Conservation (phyloP, 1,140 invertebrate species). For the Mercenaria mercenaria region DNA sequence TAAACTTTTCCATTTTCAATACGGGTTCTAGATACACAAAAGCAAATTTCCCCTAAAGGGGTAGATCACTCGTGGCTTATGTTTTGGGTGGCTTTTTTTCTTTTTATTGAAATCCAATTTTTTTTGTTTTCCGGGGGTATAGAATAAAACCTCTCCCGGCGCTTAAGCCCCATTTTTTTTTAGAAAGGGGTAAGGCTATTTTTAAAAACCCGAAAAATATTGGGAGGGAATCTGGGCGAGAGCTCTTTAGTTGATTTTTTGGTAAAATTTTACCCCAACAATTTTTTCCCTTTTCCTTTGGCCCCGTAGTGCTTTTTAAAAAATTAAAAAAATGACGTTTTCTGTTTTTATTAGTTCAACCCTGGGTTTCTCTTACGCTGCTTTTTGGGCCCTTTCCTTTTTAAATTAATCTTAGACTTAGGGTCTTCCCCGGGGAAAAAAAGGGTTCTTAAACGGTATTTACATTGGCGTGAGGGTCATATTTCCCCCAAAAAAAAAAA, state of each 20-base stretch:
- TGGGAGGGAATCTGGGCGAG: not conserved
- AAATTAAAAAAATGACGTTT: not conserved
- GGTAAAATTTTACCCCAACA: not conserved
- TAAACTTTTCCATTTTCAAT: not conserved
- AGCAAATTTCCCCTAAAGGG: not conserved
- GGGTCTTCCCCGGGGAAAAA: not conserved
- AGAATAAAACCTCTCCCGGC: not conserved
- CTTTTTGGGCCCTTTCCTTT: too few species aligned
- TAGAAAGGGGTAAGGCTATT: not conserved
- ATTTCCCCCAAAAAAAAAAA: conserved; percentile 10
- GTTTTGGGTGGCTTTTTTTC: not conserved
- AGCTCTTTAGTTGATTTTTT: not conserved
- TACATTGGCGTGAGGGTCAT: not conserved
- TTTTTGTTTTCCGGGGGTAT: not conserved
- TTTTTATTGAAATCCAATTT: not conserved
- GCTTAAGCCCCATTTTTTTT: not conserved
- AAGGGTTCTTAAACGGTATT: not conserved
- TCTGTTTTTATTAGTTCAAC: not conserved
- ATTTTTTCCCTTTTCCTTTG: not conserved
- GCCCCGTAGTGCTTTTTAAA: not conserved
- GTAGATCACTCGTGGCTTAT: not conserved
- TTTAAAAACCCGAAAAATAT: too few species aligned
- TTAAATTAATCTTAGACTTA: not conserved
- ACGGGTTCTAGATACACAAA: not conserved
- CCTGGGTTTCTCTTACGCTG: not conserved